Conservation (phyloP, 1,140 invertebrate species). For the Papilio aristodemus region DNA sequence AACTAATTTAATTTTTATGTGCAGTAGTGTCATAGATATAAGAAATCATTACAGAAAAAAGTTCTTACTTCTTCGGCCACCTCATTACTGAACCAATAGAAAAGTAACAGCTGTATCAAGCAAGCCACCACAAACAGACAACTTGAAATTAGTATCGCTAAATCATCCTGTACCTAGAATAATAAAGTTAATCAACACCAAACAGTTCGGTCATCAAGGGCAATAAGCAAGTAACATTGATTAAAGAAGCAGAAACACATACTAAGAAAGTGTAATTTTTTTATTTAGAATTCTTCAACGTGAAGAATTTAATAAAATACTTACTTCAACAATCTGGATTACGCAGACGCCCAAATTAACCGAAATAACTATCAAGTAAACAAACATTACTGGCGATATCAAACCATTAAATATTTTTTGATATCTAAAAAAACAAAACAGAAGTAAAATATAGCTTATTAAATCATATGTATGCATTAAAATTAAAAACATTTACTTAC, state of each 20-base stretch:
- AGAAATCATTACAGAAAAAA: background rate
- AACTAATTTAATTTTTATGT: no score
- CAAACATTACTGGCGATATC: constrained; percentile 57
- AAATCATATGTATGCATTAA: background rate
- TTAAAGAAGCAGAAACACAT: background rate
- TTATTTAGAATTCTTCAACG: no score
- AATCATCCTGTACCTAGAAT: constrained; percentile 49
- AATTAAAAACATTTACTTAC: constrained; percentile 40
- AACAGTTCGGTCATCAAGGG: background rate
- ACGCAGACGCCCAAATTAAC: constrained; percentile 57
- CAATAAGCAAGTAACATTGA: background rate
- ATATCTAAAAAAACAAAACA: constrained; percentile 44
- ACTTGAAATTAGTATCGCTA: constrained; percentile 42
- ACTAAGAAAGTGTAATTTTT: no score
- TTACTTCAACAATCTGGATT: constrained; percentile 54
- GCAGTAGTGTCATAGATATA: no score
- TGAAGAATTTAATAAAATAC: constrained; percentile 30
- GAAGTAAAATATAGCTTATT: background rate
- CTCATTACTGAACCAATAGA: constrained; percentile 60
- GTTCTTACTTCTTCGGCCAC: constrained; percentile 47
- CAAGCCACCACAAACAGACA: constrained; percentile 49
- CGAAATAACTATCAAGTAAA: constrained; percentile 53
- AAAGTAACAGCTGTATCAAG: constrained; percentile 52
- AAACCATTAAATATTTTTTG: constrained; percentile 52
- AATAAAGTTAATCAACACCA: background rate